phyloP scores from a whole-genome alignment of 2,113 vertebrate genomes.

The Myrmecophaga tridactyla region DNA sequence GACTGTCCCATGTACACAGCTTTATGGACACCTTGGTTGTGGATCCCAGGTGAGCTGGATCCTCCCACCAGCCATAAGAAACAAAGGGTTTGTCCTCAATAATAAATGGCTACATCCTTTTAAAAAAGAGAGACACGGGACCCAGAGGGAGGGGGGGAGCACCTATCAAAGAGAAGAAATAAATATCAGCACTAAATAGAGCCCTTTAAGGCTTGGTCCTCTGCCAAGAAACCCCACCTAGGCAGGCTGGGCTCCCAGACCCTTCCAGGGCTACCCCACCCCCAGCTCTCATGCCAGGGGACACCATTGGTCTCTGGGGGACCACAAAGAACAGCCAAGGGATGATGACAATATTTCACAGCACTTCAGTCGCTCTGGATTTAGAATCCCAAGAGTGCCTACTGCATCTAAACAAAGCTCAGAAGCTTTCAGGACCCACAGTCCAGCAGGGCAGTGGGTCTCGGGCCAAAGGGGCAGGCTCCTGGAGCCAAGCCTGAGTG shows the following conservation, averaged over 20 bases:
- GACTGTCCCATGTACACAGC: not conserved
- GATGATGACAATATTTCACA: not conserved
- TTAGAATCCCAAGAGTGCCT: not conserved
- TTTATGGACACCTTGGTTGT: not conserved
- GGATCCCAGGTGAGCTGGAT: not conserved
- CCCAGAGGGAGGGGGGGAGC: not conserved
- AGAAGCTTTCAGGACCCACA: not conserved
- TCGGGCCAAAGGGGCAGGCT: too few species aligned
- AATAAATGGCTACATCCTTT: not conserved
- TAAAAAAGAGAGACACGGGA: not conserved
- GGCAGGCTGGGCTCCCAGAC: not conserved
- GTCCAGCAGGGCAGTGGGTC: accelerated
- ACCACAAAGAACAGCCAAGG: not conserved
- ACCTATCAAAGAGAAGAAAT: not conserved
- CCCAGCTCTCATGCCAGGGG: not conserved
- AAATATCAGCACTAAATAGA: not conserved
- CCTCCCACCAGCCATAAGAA: not conserved
- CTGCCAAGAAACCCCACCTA: not conserved
- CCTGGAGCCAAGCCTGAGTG: too few species aligned
- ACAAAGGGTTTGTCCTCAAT: not conserved
- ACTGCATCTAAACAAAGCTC: not conserved
- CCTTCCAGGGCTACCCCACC: not conserved
- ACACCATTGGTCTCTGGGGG: not conserved
- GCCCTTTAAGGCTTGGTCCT: not conserved
- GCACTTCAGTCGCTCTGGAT: not conserved